phyloP scores from a whole-genome alignment of 2,888 invertebrate genomes.

The Rhingia campestris region DNA sequence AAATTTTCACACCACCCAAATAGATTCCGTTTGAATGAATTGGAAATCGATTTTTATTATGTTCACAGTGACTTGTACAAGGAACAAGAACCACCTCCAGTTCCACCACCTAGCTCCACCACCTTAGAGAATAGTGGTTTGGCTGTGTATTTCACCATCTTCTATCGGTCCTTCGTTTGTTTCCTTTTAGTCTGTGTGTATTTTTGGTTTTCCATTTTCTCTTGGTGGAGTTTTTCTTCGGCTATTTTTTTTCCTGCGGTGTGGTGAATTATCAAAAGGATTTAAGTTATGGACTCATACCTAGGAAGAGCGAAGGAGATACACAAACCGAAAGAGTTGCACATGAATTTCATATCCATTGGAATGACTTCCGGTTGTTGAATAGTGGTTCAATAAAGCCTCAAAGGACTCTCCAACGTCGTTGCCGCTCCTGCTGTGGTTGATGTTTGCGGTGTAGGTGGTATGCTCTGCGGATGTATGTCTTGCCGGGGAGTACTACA shows the following conservation, averaged over 20 bases:
- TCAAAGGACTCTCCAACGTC: constrained; percentile 29
- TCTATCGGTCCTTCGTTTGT: neutral
- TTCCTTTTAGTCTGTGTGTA: constrained; percentile 1
- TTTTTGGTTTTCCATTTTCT: constrained; percentile 2
- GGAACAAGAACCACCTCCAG: neutral
- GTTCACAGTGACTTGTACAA: constrained; percentile 65
- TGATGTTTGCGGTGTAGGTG: constrained; percentile 17
- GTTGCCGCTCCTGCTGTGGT: constrained; percentile 3
- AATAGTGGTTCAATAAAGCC: constrained; percentile 39
- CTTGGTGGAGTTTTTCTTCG: neutral
- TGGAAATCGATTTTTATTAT: constrained; percentile 74
- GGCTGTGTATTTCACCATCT: neutral
- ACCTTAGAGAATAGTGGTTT: constrained; percentile 40
- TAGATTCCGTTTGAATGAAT: constrained; percentile 70
- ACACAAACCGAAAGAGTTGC: constrained; percentile 38
- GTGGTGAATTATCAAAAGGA: constrained; percentile 60
- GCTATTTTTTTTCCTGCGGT: neutral
- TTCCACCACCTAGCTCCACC: neutral
- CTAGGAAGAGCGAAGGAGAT: constrained; percentile 1
- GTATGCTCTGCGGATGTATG: constrained; percentile 8
- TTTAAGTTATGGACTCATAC: constrained; percentile 56
- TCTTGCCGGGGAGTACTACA: constrained; percentile 1
- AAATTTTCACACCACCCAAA: constrained; percentile 69
- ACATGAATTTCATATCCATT: constrained; percentile 57
- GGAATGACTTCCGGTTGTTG: constrained; percentile 55